These are phyloP conservation scores for Tribolium madens DNA, from an alignment of 1,140 invertebrate species.

Conservation along the genomic window DNA sequence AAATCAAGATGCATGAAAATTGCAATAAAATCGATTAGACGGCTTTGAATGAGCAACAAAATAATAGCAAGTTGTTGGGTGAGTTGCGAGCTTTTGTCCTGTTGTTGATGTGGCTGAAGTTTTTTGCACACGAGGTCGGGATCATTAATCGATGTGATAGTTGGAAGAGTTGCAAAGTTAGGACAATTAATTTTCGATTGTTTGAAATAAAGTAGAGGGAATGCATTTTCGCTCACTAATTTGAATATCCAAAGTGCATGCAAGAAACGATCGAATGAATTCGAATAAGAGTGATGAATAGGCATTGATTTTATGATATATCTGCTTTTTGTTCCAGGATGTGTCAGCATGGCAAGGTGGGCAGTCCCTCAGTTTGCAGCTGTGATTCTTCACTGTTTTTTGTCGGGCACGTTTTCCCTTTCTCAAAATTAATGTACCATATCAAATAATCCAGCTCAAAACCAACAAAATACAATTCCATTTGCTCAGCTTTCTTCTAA, in stretches of 20 bases:
- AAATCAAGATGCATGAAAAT: neutral
- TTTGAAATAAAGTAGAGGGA: slow-evolving; percentile 9
- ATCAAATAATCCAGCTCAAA: slow-evolving; percentile 51
- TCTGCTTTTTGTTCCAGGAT: slow-evolving; percentile 62
- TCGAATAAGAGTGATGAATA: slow-evolving; percentile 33
- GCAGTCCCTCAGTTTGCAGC: slow-evolving; percentile 59
- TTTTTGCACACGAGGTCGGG: slow-evolving; percentile 22
- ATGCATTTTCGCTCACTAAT: slow-evolving; percentile 17
- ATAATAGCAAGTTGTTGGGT: neutral
- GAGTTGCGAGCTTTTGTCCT: neutral
- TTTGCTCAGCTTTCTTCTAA: slow-evolving; percentile 20
- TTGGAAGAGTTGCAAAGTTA: slow-evolving; percentile 27
- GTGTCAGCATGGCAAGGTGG: slow-evolving; percentile 61
- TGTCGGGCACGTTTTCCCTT: slow-evolving; percentile 51
- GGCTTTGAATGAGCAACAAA: neutral
- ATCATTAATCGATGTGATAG: slow-evolving; percentile 26
- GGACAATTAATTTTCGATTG: slow-evolving; percentile 18
- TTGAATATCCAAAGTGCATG: slow-evolving; percentile 9
- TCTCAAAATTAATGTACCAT: slow-evolving; percentile 55
- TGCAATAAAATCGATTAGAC: neutral
- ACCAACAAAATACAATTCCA: slow-evolving; percentile 40
- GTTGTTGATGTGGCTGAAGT: slow-evolving; percentile 6
- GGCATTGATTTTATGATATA: slow-evolving; percentile 45
- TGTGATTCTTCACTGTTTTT: slow-evolving; percentile 60
- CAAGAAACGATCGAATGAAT: slow-evolving; percentile 39